Evolutionary conservation across 2,113 vertebrate genomes (phyloP), one percentile per base, ranked within the genome.

Genomic region (Struthidea cinerea): DNA sequence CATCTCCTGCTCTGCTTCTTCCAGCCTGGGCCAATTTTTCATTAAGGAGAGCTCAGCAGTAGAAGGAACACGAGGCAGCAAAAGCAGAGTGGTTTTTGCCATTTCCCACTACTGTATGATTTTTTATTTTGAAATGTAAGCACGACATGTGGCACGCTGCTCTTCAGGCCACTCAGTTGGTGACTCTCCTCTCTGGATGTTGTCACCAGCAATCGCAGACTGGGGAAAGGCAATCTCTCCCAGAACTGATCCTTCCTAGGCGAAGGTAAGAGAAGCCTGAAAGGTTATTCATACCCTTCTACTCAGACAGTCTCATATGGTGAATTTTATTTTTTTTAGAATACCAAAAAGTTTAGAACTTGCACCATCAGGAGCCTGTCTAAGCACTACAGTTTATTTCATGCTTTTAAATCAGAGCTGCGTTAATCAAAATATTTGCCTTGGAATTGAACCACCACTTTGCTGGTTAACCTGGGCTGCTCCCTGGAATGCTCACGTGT

Each of bases 91-190:
- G 64, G 6, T 13, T 67, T 74, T 78, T 69, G 44, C 70, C 22
- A 6, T 95, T 89, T 90, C 47, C 56, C 76, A 37, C 39, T 81
- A 85, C 52, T 33, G 37, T 53, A 7, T 2, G 7, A 73, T 82
- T 79, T 94, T 87, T 92, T 64, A 80, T 92, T 94, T 93, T 87
- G 64, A 88, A 92, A 53, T 82, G 75, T 75, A 75, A 90, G 80
- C 83, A 60, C 52, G 52, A 59, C 59, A 10, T 16, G 52, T 47
- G 37, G 50, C 68, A 4, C 23, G 42, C 61, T 83, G 78, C 23
- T 84, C 86, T 82, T 94, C 68, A 57, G 39, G 83, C 61, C 91
- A 19, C 39, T 84, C 88, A 60, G 52, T 81, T 86, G 84, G 68
- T 90, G 82, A 70, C 78, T 79, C 83, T 81, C 65, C 88, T 89